Base-by-base conservation (phyloP, 2,797 vertebrate genomes). In the Poeciliopsis presidionis region DNA sequence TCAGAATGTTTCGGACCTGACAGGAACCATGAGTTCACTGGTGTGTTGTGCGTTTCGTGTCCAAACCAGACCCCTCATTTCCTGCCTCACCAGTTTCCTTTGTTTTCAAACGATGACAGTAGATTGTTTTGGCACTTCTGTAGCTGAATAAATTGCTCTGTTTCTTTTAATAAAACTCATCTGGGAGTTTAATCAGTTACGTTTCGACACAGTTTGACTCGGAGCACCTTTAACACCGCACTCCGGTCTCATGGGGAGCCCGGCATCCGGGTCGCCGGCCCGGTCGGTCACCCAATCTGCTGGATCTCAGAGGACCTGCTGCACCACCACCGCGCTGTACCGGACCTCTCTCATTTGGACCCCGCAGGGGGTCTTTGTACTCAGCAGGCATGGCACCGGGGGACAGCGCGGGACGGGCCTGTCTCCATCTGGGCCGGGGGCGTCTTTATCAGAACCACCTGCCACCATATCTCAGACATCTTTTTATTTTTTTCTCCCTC, bases 371-470 rank as follows among this genome's bases (percentile, higher is more conserved):
- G 69, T 87, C 92, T 95, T 89, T 94, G 91, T 92, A 90, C 94
- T 94, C 93, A 89, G 90, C 93, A 87, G 92, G 94, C 90, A 65
- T 63, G 63, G 88, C 88, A 91, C 90, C 84, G 51, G 72, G 90
- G 93, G 93, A 88, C 84, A 69, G 87, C 77, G 79, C 8, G 28
- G 77, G 78, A 65, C 80, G 47, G 83, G 77, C 70, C 80, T 85
- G 73, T 82, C 86, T 92, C 88, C 89, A 88, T 92, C 88, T 92
- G 89, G 82, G 82, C 83, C 82, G 57, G 78, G 75, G 79, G 73
- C 72, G 79, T 73, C 70, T 94, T 95, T 91, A 96, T 96, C 94
- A 95, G 87, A 95, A 95, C 88, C 94, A 95, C 92, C 92, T 95
- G 93, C 87, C 89, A 83, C 82, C 83, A 4, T 92, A 94, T 95